Conservation (phyloP, 2,797 vertebrate genomes). For the Sibirionetta formosa region DNA sequence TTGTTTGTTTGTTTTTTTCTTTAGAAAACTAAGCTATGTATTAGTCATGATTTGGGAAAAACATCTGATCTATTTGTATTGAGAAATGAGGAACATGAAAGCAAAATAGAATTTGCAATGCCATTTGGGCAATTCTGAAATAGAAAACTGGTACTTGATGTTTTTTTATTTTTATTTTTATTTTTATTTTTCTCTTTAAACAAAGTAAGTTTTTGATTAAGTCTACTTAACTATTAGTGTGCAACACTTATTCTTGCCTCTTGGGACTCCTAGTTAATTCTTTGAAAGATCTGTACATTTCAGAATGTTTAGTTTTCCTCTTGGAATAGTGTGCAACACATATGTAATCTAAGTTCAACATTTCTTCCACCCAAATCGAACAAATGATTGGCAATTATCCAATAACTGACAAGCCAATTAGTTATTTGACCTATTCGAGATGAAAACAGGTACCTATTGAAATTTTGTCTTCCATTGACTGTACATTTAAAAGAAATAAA, state of each 20-base stretch:
- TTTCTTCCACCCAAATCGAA: constrained; percentile 53
- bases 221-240: constrained; percentile 17
- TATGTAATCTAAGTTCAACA: constrained; percentile 26
- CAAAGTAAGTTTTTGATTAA: constrained; percentile 31
- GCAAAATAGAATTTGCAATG: background rate
- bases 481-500: constrained; percentile 70
- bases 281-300: constrained; percentile 54
- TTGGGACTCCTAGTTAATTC: constrained; percentile 23
- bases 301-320: constrained; percentile 51
- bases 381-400: constrained; percentile 55
- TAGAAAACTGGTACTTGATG: background rate
- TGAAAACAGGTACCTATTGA: background rate
- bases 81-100: background rate
- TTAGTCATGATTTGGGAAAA: background rate
- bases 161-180: too few species aligned
- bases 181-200: background rate
- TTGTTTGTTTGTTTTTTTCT: too few species aligned
- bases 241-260: background rate
- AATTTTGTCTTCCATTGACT: constrained; percentile 34
- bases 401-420: constrained; percentile 48
- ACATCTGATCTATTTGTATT: background rate
- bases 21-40: background rate
- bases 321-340: background rate
- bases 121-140: background rate
- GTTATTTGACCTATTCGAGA: constrained; percentile 35